Percentiles rank a stretch among this genome's conserved stretches.
Conservation (phyloP, 2,797 vertebrate genomes). For the Premnoplex brunnescens region DNA sequence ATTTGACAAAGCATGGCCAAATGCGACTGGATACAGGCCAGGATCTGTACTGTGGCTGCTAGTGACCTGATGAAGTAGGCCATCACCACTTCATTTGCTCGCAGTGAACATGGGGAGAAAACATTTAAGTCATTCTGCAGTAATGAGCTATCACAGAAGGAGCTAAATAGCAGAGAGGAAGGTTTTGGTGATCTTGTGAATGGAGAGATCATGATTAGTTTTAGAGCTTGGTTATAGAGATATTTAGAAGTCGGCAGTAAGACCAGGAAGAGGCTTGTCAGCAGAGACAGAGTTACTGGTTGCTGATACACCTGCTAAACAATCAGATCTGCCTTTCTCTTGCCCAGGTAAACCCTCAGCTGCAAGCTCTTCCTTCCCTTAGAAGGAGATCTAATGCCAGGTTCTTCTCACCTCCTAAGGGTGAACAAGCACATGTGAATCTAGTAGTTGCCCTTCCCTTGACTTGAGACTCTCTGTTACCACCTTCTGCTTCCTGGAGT, state of each 20-base stretch:
- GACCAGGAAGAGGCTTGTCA: not conserved
- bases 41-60: not conserved
- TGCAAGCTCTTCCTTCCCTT: not conserved
- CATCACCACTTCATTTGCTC: not conserved
- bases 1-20: not conserved
- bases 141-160: not conserved
- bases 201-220: not conserved
- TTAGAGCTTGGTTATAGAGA: not conserved
- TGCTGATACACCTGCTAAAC: not conserved
- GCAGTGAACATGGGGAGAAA: not conserved
- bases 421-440: not conserved
- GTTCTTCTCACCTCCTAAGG: not conserved
- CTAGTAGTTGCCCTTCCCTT: not conserved
- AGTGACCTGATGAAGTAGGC: not conserved
- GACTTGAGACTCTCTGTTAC: not conserved
- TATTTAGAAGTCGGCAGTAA: not conserved
- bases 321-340: not conserved
- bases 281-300: not conserved
- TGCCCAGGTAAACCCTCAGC: not conserved
- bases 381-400: not conserved
- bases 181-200: not conserved
- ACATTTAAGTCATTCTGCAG: not conserved
- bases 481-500: not conserved
- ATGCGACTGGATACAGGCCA: not conserved
- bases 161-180: not conserved